Base-by-base conservation (phyloP, 1,140 invertebrate genomes). In the Cotesia glomerata region DNA sequence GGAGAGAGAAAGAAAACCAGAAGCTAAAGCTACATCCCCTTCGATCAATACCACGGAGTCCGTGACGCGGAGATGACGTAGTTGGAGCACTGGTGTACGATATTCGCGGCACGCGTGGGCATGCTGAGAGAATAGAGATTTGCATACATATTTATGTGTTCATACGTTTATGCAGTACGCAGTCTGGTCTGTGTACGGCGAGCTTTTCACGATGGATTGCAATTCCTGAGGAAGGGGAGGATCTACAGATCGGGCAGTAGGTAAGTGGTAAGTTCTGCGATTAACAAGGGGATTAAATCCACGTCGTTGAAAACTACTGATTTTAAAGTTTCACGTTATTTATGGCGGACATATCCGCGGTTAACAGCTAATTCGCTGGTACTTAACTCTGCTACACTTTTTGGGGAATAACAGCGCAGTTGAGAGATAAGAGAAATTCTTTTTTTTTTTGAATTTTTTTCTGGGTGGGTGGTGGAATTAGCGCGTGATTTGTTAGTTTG, bases 31-130 rank as follows among this genome's bases (percentile, higher is more conserved):
- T 64, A 70, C 68, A 62, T 36, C 56, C 68, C 58, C 45, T 35
- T 59, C 45, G 70, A 72, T 72, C 70, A 72, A 72, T 72, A 72
- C 70, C 7, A 72, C 62, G 51, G 54, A 72, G 62, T 72, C 52
- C 34, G 51, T 72, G 70, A 72, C 70, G 70, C 63, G 51, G 63
- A 72, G 49, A 58, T 72, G 70, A 72, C 62, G 70, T 72, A 66
- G 70, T 66, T 66, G 7, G 16, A 18, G 14, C 32, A 65, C 51
- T 58, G 52, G 36, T 71, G 52, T 61, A 61, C 18, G 36, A 49
- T 54, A 54, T 67, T 67, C 18, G 11, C 35, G 39, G 8, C 51
- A 67, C 51, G 49, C 49, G 51, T 67, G 26, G 49, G 65, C 26
- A 67, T 67, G 45, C 18, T 54, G 36, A 65, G 63, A 51, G 45